Base-by-base conservation (phyloP, 2,888 invertebrate genomes). In the Polyommatus iphigenia region DNA sequence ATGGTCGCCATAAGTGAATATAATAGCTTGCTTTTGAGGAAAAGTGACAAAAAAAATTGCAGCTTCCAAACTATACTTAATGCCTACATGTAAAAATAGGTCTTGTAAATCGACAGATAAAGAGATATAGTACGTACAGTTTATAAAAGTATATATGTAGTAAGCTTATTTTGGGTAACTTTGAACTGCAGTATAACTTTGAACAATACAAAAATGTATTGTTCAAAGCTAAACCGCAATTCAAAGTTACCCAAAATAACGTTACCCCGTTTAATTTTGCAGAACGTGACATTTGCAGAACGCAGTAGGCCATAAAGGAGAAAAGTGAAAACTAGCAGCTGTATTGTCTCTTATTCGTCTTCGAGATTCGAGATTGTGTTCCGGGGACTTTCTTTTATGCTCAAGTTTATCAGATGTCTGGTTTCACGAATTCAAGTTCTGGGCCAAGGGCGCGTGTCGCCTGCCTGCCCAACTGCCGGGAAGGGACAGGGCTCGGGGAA, bases 381-480 rank as follows among this genome's bases (percentile, higher is more conserved):
- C 15, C 50, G 54, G 50, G 29, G 24, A 75, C 75, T 75, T 75
- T 75, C 75, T 54, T 75, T 75, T 75, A 75, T 75, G 50, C 41
- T 41, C 41, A 41, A 41, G 15, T 67, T 67, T 67, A 32, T 67
- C 29, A 18, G 67, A 67, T 67, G 67, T 67, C 67, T 67, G 29
- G 67, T 67, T 67, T 72, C 41, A 72, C 72, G 72, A 72, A 72
- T 72, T 41, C 72, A 72, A 72, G 41, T 72, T 41, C 72, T 41
- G n/a, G 72, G 72, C 41, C 36, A 72, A 72, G 67, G 67, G 67
- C 67, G 29, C 29, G 67, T 67, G 62, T 24, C 24, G 67, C 67
- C 29, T 67, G 67, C 67, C n/a, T n/a, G n/a, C n/a, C n/a, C 29
- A 32, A 67, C 29, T 29, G 67, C 67, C 67, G 29, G 67, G 67